phyloP scores from a whole-genome alignment of 1,140 invertebrate genomes.

The Macrobrachium nipponense region DNA sequence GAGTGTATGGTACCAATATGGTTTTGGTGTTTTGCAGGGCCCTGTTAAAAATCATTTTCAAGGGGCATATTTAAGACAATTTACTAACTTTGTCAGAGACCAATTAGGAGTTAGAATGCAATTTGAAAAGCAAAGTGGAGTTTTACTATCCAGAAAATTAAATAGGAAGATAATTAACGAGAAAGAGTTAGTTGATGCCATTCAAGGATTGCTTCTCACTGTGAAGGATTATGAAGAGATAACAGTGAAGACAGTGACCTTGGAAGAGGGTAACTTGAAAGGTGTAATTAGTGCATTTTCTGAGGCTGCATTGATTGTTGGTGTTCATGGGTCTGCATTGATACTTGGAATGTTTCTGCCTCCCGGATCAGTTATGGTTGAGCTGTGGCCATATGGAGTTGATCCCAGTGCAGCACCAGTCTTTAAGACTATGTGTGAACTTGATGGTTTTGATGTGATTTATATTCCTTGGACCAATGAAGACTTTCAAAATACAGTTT shows the following conservation, averaged over 20 bases:
- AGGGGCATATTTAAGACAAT: neutral
- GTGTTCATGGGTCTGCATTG: conserved; percentile 29
- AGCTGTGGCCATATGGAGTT: conserved; percentile 39
- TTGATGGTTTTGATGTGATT: conserved; percentile 9
- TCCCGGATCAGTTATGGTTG: conserved; percentile 27
- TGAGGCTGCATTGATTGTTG: neutral
- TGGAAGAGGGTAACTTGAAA: conserved; percentile 6
- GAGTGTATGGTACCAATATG: conserved; percentile 25
- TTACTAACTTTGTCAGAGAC: neutral
- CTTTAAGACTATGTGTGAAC: conserved; percentile 26
- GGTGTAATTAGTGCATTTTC: neutral
- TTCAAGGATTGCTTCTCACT: neutral
- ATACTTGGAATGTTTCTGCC: conserved; percentile 37
- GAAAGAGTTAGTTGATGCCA: neutral
- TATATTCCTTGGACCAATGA: conserved; percentile 37
- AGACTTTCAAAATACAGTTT: conserved; percentile 13
- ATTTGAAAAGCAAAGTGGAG: neutral
- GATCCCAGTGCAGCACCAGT: conserved; percentile 14
- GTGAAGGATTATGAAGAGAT: neutral
- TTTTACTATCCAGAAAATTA: neutral
- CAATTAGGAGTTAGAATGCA: neutral
- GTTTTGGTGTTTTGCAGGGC: conserved; percentile 2
- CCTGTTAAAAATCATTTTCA: neutral
- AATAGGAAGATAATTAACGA: conserved; percentile 9
- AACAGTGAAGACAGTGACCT: neutral